Base-by-base conservation (phyloP, 2,113 vertebrate genomes). In the Oenanthe melanoleuca region DNA sequence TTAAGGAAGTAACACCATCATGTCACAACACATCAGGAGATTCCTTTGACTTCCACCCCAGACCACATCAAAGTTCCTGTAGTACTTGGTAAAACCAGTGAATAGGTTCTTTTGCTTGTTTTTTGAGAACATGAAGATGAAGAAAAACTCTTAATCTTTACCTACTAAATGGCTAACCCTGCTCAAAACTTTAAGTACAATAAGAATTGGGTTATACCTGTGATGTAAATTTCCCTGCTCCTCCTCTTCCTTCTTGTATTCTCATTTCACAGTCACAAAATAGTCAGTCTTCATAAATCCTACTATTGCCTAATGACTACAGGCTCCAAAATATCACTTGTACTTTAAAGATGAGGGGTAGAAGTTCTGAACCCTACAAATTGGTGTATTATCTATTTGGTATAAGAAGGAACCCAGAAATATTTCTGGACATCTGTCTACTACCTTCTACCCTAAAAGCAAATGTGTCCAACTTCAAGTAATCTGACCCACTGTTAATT, bases 391-490 rank as follows among this genome's bases (percentile, higher is more conserved):
- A 71, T 21, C 11, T 89, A 49, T 37, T 17, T 34, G 21, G 94
- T 87, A 79, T 66, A 92, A 91, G 87, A 94, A 96, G 78, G 60
- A 87, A 60, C 56, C 29, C 88, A 94, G 92, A 40, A 96, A 94
- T 88, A 96, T 59, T 95, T 65, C 53, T 79, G 79, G 77, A 45
- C 16, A 37, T 64, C 29, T 26, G 15, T 66, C 67, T 2, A 2
- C 16, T 23, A 42, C 28, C 44, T 44, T 31, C 74, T 85, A 59
- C 34, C 25, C 63, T 70, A 86, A 97, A 96, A 96, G 70, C 78
- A 97, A 96, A 66, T 52, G 92, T 38, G 74, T 67, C 96, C 24
- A 82, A 31, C 49, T 89, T 80, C 6, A n/a, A 93, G 82, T 89
- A 95, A 92, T 73, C 91, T 82, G 49, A 67, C 67, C 40, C 64